Evolutionary conservation across 2,113 vertebrate genomes (phyloP).

Genomic region (Crotalus horridus): DNA sequence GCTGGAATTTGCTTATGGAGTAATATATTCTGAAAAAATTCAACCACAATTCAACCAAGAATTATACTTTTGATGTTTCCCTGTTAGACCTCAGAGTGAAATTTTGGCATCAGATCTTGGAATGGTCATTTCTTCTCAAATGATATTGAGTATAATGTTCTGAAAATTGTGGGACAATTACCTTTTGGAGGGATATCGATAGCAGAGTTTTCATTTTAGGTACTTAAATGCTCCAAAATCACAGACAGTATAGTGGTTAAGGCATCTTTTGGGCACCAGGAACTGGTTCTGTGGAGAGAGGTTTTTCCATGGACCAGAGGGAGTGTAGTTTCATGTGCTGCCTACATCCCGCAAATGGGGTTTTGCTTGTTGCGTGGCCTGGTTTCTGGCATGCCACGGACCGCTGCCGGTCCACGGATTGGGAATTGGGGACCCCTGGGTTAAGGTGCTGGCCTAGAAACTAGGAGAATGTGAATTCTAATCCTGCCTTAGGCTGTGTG

Average conservation of each 20-base stretch:
- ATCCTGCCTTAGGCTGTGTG: background rate
- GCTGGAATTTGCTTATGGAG: background rate
- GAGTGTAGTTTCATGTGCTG: too few relatives aligned
- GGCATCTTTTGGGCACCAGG: too few relatives aligned
- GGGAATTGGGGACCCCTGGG: too few relatives aligned
- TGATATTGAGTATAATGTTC: background rate
- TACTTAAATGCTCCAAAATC: background rate
- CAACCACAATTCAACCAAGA: background rate
- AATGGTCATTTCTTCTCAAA: conserved; percentile 9
- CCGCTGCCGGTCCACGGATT: too few relatives aligned
- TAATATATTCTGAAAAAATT: background rate
- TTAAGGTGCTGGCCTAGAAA: background rate
- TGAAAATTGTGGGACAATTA: conserved; percentile 20
- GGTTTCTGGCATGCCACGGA: too few relatives aligned
- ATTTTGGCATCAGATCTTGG: background rate
- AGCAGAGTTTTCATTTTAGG: background rate
- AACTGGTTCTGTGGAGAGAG: too few relatives aligned
- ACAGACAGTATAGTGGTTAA: background rate
- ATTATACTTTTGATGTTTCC: conserved; percentile 9
- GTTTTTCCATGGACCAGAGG: too few relatives aligned
- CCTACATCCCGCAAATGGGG: too few relatives aligned
- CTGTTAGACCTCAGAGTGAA: background rate
- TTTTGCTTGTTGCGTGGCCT: too few relatives aligned
- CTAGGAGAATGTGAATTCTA: background rate
- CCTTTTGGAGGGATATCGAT: background rate